These are phyloP conservation scores for Falco concolor DNA, from an alignment of 2,797 vertebrate species.

Conservation along the genomic window DNA sequence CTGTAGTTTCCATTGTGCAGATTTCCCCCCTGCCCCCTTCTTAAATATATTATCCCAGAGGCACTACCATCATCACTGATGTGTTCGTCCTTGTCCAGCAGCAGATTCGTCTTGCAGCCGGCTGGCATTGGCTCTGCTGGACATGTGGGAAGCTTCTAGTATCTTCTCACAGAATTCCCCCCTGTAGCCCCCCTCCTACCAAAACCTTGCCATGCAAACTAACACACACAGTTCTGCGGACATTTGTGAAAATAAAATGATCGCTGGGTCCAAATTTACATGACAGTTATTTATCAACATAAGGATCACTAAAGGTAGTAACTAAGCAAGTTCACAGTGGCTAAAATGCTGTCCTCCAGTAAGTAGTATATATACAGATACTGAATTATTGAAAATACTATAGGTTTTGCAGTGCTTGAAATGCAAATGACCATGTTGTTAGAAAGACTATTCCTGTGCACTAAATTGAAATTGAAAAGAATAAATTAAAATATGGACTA, in stretches of 20 bases:
- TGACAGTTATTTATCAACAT: background rate
- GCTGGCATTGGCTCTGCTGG: background rate
- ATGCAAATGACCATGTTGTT: background rate
- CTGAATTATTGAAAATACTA: background rate
- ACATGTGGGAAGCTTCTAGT: background rate
- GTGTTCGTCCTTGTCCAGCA: background rate
- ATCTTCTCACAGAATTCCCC: background rate
- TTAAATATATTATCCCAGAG: background rate
- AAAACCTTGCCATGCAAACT: background rate
- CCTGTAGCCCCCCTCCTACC: too few relatives aligned
- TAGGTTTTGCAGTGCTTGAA: background rate
- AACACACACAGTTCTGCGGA: background rate
- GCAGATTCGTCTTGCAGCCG: accelerated
- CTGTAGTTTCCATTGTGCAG: background rate
- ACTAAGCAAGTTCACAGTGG: background rate
- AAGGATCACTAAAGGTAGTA: background rate
- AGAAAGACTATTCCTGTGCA: background rate
- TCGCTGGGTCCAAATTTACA: background rate
- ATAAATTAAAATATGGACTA: background rate
- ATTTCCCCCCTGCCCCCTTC: background rate
- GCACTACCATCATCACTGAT: background rate
- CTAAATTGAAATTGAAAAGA: background rate
- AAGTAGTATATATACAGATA: background rate
- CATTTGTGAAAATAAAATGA: background rate
- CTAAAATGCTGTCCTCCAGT: background rate